Base-by-base conservation (phyloP, 2,888 invertebrate genomes). In the Harpalus rufipes region DNA sequence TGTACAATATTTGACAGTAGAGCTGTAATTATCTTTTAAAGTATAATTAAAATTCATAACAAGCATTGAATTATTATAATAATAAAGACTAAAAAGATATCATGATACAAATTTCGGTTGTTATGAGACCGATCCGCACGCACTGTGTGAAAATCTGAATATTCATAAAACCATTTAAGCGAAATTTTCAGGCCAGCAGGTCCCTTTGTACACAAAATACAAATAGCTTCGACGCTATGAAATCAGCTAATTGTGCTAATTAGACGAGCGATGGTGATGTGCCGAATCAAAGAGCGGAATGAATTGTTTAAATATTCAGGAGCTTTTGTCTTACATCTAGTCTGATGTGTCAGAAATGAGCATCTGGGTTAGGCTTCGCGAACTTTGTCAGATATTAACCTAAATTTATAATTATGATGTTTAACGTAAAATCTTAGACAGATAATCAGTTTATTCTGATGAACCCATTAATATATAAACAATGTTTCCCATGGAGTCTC, bases 171-270 rank as follows among this genome's bases (percentile, higher is more conserved):
- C 39, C 72, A 12, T 68, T 63, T 39, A 21, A 44, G 81, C 16
- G 59, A 16, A 32, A 56, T 72, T 82, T 82, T 82, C 82, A 82
- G 82, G 82, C 72, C 82, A 82, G 39, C 68, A 72, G 32, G 39
- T 74, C 56, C 59, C 72, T 68, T 68, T 65, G 72, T 68, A 74
- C 82, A 72, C 16, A 82, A n/a, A 82, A 68, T 68, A 68, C 68
- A 12, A 39, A 72, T 82, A 68, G 68, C 81, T 44, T 10, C 51
- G 51, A 51, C 44, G 44, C 12, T 51, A 12, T 3, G n/a, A 82
- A 82, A 72, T 82, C 72, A 82, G 72, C 32, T 82, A 82, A 82
- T 82, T 82, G 82, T 32, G 72, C 72, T 74, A 82, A 82, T 82
- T 82, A 82, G 32, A 32, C 8, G 51, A 21, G 39, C 68, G 72